phyloP scores from a whole-genome alignment of 2,797 vertebrate species.

The Etheostoma nigrum region DNA sequence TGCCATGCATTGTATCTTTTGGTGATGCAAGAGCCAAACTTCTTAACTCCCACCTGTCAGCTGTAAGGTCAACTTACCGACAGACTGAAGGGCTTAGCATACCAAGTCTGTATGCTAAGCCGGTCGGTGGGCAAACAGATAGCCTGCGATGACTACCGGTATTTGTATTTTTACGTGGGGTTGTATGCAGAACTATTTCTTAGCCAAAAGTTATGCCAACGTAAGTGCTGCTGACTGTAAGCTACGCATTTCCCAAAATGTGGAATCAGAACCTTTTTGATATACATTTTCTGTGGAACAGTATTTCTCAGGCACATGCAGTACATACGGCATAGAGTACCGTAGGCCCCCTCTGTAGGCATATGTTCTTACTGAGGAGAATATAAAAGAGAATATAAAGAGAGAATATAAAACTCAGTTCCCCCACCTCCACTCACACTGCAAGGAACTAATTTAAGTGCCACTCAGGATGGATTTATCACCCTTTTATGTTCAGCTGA shows the following conservation, averaged over 20 bases:
- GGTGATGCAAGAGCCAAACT: not conserved
- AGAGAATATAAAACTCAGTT: not conserved
- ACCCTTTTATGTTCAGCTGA: constrained; percentile 29
- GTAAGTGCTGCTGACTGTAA: not conserved
- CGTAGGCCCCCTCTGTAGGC: not conserved
- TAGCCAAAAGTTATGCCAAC: not conserved
- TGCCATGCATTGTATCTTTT: not conserved
- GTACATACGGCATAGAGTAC: no score
- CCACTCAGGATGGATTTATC: not conserved
- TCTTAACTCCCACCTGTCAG: constrained; percentile 5
- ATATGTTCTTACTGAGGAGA: not conserved
- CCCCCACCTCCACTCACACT: not conserved
- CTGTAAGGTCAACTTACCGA: constrained; percentile 2
- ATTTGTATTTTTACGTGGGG: not conserved
- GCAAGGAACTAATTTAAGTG: not conserved
- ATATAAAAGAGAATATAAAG: not conserved
- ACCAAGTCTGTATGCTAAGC: no score
- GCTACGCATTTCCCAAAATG: not conserved
- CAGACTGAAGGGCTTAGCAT: not conserved
- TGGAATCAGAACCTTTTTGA: no score
- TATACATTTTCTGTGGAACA: not conserved
- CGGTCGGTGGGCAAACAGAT: not conserved
- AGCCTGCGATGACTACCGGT: not conserved
- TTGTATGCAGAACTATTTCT: not conserved
- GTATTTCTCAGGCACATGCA: not conserved